phyloP scores from a whole-genome alignment of 2,113 vertebrate genomes.

The Scomber scombrus region DNA sequence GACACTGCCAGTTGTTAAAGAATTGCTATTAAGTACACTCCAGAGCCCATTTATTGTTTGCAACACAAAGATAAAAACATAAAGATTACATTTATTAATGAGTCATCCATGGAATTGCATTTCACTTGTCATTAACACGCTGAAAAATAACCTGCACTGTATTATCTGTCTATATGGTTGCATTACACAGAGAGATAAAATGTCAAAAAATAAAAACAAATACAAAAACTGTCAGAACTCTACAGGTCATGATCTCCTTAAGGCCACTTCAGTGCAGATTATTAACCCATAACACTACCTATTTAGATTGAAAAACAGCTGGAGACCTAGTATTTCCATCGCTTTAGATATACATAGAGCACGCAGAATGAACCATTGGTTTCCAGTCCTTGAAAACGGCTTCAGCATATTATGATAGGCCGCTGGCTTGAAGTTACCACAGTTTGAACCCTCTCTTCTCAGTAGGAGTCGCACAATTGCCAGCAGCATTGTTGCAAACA shows the following conservation, averaged over 20 bases:
- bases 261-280: background rate
- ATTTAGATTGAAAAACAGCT: constrained; percentile 21
- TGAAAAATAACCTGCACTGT: background rate
- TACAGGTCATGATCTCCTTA: constrained; percentile 1
- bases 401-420: constrained; percentile 27
- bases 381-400: constrained; percentile 23
- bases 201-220: background rate
- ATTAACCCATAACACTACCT: background rate
- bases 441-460: constrained; percentile 56
- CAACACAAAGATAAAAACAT: constrained; percentile 38
- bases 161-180: background rate
- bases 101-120: constrained; percentile 21
- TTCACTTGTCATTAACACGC: background rate
- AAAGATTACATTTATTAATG: constrained; percentile 21
- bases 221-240: constrained; percentile 16
- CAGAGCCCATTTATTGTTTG: constrained; percentile 40
- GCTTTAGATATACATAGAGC: background rate
- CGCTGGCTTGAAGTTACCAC: constrained; percentile 31
- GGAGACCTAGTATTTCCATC: background rate
- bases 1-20: constrained; percentile 64
- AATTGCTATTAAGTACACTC: constrained; percentile 61
- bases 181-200: background rate
- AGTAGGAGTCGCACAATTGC: constrained; percentile 40
- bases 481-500: constrained; percentile 41
- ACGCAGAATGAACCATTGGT: background rate